These are phyloP conservation scores for Labrus mixtus DNA, from an alignment of 2,113 vertebrate genomes.

Conservation along the genomic window DNA sequence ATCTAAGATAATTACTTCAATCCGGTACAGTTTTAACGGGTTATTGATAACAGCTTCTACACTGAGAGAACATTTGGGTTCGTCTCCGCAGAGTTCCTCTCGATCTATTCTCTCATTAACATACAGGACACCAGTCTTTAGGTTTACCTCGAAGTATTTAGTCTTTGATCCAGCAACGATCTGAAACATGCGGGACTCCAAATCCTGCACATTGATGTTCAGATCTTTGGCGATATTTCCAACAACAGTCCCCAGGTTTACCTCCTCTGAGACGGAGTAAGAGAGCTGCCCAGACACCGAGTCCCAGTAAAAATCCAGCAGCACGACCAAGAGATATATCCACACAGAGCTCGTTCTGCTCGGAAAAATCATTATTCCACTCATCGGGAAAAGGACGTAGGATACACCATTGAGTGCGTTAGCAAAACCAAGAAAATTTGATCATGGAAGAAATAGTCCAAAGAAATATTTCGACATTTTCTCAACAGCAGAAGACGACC, in stretches of 20 bases:
- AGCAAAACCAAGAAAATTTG: no score
- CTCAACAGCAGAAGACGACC: no score
- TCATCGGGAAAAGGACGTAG: neutral
- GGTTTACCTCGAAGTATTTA: constrained; percentile 76
- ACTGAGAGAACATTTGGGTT: neutral
- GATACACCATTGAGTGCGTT: neutral
- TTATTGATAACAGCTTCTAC: constrained; percentile 65
- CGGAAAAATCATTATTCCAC: constrained; percentile 42
- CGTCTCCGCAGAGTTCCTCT: constrained; percentile 23
- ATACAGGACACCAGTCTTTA: constrained; percentile 72
- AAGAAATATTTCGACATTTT: neutral
- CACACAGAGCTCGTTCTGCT: constrained; percentile 31
- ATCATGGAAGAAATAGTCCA: neutral
- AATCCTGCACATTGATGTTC: constrained; percentile 60
- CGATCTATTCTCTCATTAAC: constrained; percentile 67
- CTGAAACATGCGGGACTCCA: constrained; percentile 71
- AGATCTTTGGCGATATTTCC: constrained; percentile 78
- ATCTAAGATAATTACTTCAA: constrained; percentile 73
- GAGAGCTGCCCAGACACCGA: constrained; percentile 66
- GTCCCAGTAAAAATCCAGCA: constrained; percentile 61
- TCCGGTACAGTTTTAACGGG: constrained; percentile 68
- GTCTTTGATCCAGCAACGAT: constrained; percentile 66
- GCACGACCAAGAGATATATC: constrained; percentile 52
- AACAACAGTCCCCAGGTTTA: constrained; percentile 69
- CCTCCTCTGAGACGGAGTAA: constrained; percentile 78